These are phyloP conservation scores for Hipposideros armiger DNA, from an alignment of 2,113 vertebrate genomes.

Conservation along the genomic window DNA sequence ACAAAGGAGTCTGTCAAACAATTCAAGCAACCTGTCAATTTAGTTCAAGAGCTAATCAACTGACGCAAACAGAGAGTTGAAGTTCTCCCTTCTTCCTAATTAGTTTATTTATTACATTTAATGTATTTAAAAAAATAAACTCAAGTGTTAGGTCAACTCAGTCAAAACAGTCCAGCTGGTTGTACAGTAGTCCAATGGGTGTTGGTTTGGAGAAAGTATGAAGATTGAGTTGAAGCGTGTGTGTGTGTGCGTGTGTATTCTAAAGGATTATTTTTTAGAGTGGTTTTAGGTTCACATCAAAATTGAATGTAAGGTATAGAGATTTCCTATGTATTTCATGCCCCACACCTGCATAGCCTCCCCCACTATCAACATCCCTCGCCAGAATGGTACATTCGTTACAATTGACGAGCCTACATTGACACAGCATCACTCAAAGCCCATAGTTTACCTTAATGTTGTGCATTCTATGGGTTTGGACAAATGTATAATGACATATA, in stretches of 20 bases:
- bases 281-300: not conserved
- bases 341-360: not conserved
- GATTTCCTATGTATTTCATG: not conserved
- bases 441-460: not conserved
- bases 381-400: not conserved
- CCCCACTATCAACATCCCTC: not conserved
- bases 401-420: not conserved
- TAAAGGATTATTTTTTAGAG: not conserved
- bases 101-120: slow-evolving; percentile 51
- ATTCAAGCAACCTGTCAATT: not conserved
- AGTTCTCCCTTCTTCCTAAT: slow-evolving; percentile 16
- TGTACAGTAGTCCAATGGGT: not conserved
- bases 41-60: slow-evolving; percentile 36
- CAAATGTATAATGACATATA: not conserved
- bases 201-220: not conserved
- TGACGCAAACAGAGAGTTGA: not conserved
- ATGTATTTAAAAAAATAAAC: slow-evolving; percentile 9
- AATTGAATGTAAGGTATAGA: not conserved
- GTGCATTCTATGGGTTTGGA: not conserved
- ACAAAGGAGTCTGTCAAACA: slow-evolving; percentile 52
- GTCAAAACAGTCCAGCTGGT: slow-evolving; percentile 24
- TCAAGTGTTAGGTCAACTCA: not conserved
- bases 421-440: not conserved
- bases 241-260: not conserved
- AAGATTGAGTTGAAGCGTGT: not conserved